phyloP scores from a whole-genome alignment of 2,888 invertebrate genomes.

The Congeria kusceri region DNA sequence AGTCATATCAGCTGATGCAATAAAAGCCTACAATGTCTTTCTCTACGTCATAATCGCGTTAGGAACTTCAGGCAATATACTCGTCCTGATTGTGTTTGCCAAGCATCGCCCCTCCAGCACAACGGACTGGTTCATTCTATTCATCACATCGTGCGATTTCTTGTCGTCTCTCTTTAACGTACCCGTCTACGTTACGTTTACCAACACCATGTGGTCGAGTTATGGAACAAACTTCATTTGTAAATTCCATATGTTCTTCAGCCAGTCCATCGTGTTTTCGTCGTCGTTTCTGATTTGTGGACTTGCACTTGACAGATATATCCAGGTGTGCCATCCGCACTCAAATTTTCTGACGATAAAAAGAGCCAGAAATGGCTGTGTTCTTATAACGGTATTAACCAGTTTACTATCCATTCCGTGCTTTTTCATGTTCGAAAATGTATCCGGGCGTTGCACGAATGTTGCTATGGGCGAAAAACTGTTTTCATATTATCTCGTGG shows the following conservation, averaged over 20 bases:
- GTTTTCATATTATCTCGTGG: slow-evolving; percentile 29
- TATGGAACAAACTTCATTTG: slow-evolving; percentile 47
- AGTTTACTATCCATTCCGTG: slow-evolving; percentile 41
- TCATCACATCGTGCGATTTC: slow-evolving; percentile 47
- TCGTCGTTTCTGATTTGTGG: slow-evolving; percentile 50
- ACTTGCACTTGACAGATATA: slow-evolving; percentile 49
- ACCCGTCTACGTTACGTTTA: slow-evolving; percentile 55
- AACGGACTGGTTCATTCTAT: slow-evolving; percentile 59
- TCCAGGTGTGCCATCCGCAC: slow-evolving; percentile 31
- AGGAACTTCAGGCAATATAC: slow-evolving; percentile 37
- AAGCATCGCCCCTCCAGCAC: slow-evolving; percentile 27
- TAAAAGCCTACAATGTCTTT: slow-evolving; percentile 40
- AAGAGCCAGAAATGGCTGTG: slow-evolving; percentile 28
- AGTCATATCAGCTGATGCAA: background rate
- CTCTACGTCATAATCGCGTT: slow-evolving; percentile 31
- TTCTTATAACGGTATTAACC: slow-evolving; percentile 12
- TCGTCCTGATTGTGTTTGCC: slow-evolving; percentile 44
- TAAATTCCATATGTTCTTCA: slow-evolving; percentile 52
- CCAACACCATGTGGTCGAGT: slow-evolving; percentile 28
- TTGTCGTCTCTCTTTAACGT: slow-evolving; percentile 44
- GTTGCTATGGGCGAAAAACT: background rate
- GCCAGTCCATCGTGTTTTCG: slow-evolving; percentile 42
- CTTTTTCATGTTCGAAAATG: slow-evolving; percentile 39
- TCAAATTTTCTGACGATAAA: background rate
- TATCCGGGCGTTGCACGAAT: slow-evolving; percentile 11